Percentiles rank a stretch among this genome's conserved stretches.
Conservation (phyloP, 1,140 invertebrate genomes). For the Scaptomyza pallida region DNA sequence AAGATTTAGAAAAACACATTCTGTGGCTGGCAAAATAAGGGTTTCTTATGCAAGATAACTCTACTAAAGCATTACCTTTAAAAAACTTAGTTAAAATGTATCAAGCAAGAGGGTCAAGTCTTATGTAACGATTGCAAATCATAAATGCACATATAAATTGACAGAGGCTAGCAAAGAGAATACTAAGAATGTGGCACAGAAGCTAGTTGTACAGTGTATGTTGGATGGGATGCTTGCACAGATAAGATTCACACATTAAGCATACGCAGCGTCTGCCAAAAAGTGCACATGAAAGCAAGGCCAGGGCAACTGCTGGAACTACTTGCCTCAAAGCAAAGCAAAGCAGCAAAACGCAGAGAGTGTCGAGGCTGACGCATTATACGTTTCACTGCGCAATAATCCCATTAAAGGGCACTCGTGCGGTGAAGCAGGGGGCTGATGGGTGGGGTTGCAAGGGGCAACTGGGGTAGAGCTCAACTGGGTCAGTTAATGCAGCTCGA, state of each 20-base stretch:
- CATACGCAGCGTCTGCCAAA: constrained; percentile 65
- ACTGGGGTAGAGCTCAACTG: constrained; percentile 57
- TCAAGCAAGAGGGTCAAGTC: no score
- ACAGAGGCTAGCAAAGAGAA: not conserved
- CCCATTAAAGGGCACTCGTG: constrained; percentile 65
- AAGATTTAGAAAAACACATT: no score
- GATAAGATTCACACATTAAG: constrained; percentile 38
- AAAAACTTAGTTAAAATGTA: no score
- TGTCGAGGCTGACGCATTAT: constrained; percentile 69
- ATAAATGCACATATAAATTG: constrained; percentile 3
- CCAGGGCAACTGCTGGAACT: constrained; percentile 29
- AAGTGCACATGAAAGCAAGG: constrained; percentile 28
- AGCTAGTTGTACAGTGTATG: not conserved
- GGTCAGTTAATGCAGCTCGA: constrained; percentile 79
- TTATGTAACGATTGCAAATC: not conserved
- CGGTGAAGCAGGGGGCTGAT: not conserved
- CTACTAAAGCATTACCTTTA: no score
- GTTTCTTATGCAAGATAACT: no score
- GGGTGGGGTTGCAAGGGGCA: constrained; percentile 16
- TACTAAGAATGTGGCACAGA: constrained; percentile 1
- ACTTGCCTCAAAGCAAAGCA: constrained; percentile 30
- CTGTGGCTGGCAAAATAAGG: no score
- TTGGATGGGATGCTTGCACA: not conserved
- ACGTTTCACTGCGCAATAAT: constrained; percentile 77
- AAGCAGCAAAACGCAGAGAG: constrained; percentile 26